Evolutionary conservation across 2,797 vertebrate genomes (phyloP), one percentile per base, ranked within the genome.

Genomic region (Trematomus bernacchii): DNA sequence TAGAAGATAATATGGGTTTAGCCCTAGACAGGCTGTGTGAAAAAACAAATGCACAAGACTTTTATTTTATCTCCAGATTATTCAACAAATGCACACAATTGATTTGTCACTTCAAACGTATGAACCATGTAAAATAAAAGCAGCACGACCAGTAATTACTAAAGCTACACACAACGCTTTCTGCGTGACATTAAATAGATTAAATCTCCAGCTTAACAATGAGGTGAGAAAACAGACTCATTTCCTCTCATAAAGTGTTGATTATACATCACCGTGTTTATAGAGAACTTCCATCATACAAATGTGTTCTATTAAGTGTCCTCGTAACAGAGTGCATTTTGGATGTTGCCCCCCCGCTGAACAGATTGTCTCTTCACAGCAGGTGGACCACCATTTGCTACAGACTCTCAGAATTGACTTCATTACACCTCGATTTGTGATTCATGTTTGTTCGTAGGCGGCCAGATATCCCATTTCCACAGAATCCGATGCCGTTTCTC

Each of bases 401-500:
- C 84, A 74, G 93, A 95, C 92, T 93, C 91, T 91, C 71, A 89
- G 93, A 95, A 96, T 94, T 94, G 95, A 96, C 94, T 96, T 93
- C 94, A 95, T 96, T 96, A 96, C 87, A 95, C 94, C 91, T 95
- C 93, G 78, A 89, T 94, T 91, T 90, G 85, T 92, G 93, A 90
- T 94, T 95, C 92, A 87, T 91, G 87, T 91, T 93, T 87, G 90
- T 89, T 95, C 87, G 87, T 91, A 84, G 90, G 86, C 78, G 73
- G 81, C 59, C 82, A 89, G 85, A 85, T 76, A 79, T 87, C 71
- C 89, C 85, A 84, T 91, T 94, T 89, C 77, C 61, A 74, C 37
- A 65, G 63, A 83, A 83, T 75, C 80, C 60, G 63, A 81, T 82
- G 73, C 54, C n/a, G 58, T 73, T 81, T 80, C 65, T 73, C 67